phyloP scores from a whole-genome alignment of 92 coral and sea anemone genomes.

The Umimayanthus chanpuru region DNA sequence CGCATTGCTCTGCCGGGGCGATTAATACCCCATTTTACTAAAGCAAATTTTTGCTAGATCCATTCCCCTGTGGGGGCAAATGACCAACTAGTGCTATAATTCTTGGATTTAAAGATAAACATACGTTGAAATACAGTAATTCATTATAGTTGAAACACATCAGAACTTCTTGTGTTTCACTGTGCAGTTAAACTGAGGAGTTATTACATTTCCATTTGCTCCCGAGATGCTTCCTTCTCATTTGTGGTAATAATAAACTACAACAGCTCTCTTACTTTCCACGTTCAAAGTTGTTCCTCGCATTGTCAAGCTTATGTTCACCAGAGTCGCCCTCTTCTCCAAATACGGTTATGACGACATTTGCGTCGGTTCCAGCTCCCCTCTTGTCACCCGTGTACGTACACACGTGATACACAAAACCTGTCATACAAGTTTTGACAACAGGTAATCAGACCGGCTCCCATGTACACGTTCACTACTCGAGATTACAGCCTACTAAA shows the following conservation, averaged over 20 bases:
- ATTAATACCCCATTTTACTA: no score
- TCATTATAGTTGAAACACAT: no score
- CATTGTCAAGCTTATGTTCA: conserved; percentile 89
- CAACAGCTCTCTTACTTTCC: conserved; percentile 73
- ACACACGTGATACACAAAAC: conserved; percentile 83
- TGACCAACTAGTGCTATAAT: no score
- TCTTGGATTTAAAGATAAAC: no score
- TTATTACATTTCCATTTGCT: no score
- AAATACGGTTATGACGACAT: conserved; percentile 90
- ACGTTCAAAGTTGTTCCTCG: conserved; percentile 97
- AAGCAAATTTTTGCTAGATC: no score
- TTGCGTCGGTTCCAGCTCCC: conserved; percentile 99
- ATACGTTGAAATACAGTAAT: no score
- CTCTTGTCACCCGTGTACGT: conserved; percentile 93
- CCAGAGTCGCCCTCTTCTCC: conserved; percentile 96
- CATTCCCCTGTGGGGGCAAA: no score
- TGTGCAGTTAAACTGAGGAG: no score
- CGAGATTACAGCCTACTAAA: no score
- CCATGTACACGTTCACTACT: neutral
- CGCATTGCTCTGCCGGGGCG: no score
- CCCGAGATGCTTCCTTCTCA: neutral
- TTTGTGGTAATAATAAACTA: neutral
- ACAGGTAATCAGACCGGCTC: neutral
- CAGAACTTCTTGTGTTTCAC: no score
- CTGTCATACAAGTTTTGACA: conserved; percentile 36